These are phyloP conservation scores for Danio albolineatus DNA, from an alignment of 2,797 vertebrate genomes.

Conservation along the genomic window DNA sequence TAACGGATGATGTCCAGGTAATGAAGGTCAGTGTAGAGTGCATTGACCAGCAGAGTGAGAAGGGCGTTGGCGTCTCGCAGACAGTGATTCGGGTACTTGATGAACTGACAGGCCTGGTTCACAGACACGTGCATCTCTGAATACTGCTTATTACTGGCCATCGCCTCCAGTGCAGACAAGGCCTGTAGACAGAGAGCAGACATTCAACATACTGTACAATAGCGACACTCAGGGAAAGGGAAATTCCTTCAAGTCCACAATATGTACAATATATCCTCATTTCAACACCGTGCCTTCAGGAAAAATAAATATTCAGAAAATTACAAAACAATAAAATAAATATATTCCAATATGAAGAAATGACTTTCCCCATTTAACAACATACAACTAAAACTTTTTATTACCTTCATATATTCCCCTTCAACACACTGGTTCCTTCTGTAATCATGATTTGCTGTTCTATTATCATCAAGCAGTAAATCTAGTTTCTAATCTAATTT, in stretches of 20 bases:
- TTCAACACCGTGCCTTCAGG: too few relatives aligned
- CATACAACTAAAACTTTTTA: background rate
- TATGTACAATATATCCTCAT: too few relatives aligned
- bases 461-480: too few relatives aligned
- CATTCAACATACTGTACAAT: background rate
- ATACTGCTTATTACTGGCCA: constrained; percentile 90
- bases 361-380: background rate
- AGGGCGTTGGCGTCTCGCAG: constrained; percentile 88
- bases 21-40: constrained; percentile 90
- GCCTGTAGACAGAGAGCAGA: constrained; percentile 77
- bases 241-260: too few relatives aligned
- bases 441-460: too few relatives aligned
- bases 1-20: constrained; percentile 92
- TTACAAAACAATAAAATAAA: too few relatives aligned
- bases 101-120: constrained; percentile 87
- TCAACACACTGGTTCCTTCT: too few relatives aligned
- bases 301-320: too few relatives aligned
- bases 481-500: too few relatives aligned
- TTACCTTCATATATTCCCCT: too few relatives aligned
- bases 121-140: constrained; percentile 86
- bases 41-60: constrained; percentile 88
- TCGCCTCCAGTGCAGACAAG: constrained; percentile 84
- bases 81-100: constrained; percentile 89
- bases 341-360: too few relatives aligned
- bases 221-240: background rate